Evolutionary conservation across 2,888 invertebrate species (phyloP).

Genomic region (Digitonthophagus gazella): DNA sequence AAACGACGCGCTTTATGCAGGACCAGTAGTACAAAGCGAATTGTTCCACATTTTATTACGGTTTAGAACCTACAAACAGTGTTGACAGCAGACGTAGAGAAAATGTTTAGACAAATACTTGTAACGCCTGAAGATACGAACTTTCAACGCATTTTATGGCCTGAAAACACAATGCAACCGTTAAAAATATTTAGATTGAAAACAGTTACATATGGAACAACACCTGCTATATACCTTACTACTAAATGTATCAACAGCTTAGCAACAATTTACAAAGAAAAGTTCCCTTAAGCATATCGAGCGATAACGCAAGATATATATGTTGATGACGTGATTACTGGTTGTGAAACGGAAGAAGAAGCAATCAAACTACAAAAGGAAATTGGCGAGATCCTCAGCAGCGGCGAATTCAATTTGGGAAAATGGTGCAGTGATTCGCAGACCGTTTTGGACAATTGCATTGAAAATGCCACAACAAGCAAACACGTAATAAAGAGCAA

Average conservation of each 20-base stretch:
- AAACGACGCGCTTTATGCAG: neutral
- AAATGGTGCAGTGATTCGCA: too few relatives aligned
- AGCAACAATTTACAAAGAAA: neutral
- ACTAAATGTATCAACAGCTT: neutral
- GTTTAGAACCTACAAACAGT: neutral
- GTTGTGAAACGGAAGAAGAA: neutral
- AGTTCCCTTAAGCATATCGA: neutral
- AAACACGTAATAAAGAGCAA: too few relatives aligned
- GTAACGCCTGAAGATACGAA: neutral
- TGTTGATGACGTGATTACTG: neutral
- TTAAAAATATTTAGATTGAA: slow-evolving; percentile 1
- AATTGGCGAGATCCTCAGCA: too few relatives aligned
- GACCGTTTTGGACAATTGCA: too few relatives aligned
- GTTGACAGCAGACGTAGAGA: neutral
- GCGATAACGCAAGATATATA: neutral
- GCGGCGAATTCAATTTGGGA: too few relatives aligned
- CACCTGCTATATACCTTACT: neutral
- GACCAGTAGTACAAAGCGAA: neutral
- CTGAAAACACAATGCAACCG: neutral
- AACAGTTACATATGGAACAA: slow-evolving; percentile 7
- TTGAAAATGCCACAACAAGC: too few relatives aligned
- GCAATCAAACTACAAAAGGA: too few relatives aligned
- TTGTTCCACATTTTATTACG: neutral
- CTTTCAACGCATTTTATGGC: slow-evolving; percentile 4
- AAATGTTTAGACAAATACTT: slow-evolving; percentile 3